A percentile compares a stretch with the other conserved stretches of the same genome.
Evolutionary conservation across 2,888 invertebrate genomes (phyloP).

Genomic region (Leucophora obtusa): DNA sequence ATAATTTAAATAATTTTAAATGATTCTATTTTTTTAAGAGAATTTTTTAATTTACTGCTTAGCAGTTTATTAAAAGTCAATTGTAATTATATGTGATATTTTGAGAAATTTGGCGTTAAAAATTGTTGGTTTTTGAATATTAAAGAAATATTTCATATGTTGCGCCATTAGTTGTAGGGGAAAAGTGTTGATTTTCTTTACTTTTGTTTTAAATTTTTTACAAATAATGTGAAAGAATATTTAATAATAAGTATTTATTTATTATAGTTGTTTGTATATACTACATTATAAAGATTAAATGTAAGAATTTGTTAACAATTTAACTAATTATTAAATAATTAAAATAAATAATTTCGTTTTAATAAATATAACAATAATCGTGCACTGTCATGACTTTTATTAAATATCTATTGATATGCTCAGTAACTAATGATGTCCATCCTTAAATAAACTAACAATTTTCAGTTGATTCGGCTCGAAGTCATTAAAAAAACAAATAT

Average conservation of each 20-base stretch:
- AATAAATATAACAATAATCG: neutral
- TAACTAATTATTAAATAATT: neutral
- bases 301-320: neutral
- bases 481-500: too few relatives aligned
- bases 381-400: too few relatives aligned
- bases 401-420: too few relatives aligned
- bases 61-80: conserved; percentile 41
- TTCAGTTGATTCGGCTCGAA: too few relatives aligned
- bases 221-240: conserved; percentile 13
- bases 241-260: conserved; percentile 58
- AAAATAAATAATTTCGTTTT: neutral
- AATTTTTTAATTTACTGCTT: conserved; percentile 33
- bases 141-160: neutral
- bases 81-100: conserved; percentile 61
- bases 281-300: neutral
- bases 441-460: too few relatives aligned
- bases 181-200: conserved; percentile 29
- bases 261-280: conserved; percentile 22
- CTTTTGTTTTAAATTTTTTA: conserved; percentile 22
- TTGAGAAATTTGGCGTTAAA: conserved; percentile 42
- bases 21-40: neutral
- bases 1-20: neutral
- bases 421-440: too few relatives aligned
- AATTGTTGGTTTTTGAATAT: conserved; percentile 8
- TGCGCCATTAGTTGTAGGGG: conserved; percentile 8